A percentile compares a stretch with the other conserved stretches of the same genome.
Evolutionary conservation across 2,113 vertebrate species (phyloP).

Genomic region (Hyla sarda): DNA sequence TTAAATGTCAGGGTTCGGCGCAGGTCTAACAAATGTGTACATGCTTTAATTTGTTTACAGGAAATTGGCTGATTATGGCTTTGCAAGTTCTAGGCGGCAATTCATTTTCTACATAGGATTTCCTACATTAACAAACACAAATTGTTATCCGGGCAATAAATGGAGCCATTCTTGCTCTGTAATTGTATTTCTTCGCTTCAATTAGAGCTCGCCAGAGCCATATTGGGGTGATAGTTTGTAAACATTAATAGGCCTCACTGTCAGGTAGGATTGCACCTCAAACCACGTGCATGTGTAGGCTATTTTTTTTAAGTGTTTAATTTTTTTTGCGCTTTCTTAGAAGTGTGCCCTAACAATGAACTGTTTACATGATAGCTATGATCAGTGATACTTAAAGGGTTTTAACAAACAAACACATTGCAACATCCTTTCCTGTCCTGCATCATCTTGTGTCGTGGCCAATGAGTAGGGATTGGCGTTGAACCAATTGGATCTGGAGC

Average conservation of each 20-base stretch:
- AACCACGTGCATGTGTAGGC: not conserved
- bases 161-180: not conserved
- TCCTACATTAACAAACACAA: not conserved
- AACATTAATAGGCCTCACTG: not conserved
- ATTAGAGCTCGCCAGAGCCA: not conserved
- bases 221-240: not conserved
- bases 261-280: not conserved
- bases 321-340: not conserved
- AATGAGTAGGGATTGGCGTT: no score
- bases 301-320: not conserved
- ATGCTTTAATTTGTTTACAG: constrained; percentile 12
- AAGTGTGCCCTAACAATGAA: no score
- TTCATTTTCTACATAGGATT: constrained; percentile 2
- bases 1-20: constrained; percentile 10
- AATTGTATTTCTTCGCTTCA: not conserved
- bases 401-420: no score
- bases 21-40: constrained; percentile 16
- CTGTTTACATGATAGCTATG: no score
- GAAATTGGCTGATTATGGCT: constrained; percentile 18
- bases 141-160: not conserved
- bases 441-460: no score
- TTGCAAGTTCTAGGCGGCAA: not conserved
- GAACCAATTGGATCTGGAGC: no score
- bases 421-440: no score
- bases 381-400: no score